Conservation (phyloP, 2,888 invertebrate genomes). For the Drosophila quinaria region DNA sequence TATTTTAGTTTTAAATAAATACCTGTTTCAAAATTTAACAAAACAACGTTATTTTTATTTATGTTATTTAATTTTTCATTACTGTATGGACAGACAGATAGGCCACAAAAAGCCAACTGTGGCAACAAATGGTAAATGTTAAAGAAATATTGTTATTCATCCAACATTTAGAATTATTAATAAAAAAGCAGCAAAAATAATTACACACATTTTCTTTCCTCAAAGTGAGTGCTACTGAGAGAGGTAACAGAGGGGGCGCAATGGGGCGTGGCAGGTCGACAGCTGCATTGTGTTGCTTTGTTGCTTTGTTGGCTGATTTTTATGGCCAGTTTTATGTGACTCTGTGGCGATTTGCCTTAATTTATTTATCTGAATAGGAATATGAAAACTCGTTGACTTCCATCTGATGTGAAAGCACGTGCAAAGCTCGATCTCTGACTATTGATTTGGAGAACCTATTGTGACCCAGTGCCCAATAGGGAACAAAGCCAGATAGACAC, state of each 20-base stretch:
- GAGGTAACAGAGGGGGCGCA: background rate
- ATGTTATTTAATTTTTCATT: too few species aligned
- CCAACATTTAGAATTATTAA: slow-evolving; percentile 60
- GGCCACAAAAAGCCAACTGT: slow-evolving; percentile 40
- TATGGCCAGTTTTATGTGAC: slow-evolving; percentile 46
- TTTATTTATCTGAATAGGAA: slow-evolving; percentile 46
- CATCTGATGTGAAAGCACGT: slow-evolving; percentile 27
- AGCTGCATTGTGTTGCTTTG: slow-evolving; percentile 52
- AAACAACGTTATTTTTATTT: too few species aligned
- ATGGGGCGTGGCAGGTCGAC: slow-evolving; percentile 17
- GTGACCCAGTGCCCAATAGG: background rate
- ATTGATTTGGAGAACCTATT: slow-evolving; percentile 1
- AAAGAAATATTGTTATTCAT: slow-evolving; percentile 46
- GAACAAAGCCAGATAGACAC: too few species aligned
- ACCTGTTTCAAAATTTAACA: too few species aligned
- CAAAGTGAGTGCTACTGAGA: background rate
- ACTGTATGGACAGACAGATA: slow-evolving; percentile 23
- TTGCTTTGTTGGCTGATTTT: slow-evolving; percentile 34
- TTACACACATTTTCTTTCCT: background rate
- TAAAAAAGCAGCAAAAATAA: slow-evolving; percentile 32
- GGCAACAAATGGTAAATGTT: slow-evolving; percentile 29
- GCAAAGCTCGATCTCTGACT: slow-evolving; percentile 25
- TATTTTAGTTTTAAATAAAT: too few species aligned
- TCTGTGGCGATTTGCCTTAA: slow-evolving; percentile 52
- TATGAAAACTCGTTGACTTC: slow-evolving; percentile 16